Conservation (phyloP, 2,797 vertebrate species). For the Calcarius lapponicus region DNA sequence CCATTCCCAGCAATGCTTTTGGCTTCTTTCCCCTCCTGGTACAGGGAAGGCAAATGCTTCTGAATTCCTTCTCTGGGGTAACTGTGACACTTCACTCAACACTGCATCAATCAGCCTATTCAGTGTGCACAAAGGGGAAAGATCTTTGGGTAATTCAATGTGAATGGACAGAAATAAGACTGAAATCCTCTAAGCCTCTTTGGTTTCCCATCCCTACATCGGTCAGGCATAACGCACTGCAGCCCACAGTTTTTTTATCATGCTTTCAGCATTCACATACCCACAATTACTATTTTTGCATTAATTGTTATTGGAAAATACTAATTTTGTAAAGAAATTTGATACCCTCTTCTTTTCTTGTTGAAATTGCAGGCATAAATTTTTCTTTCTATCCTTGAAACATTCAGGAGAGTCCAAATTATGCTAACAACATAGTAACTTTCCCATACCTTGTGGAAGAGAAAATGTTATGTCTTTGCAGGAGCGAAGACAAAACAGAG, state of each 20-base stretch:
- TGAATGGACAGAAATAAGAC: not conserved
- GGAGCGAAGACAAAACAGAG: slow-evolving; percentile 40
- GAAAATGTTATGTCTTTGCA: slow-evolving; percentile 41
- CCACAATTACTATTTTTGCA: not conserved
- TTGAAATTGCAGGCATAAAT: not conserved
- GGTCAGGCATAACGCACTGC: not conserved
- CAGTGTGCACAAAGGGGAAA: not conserved
- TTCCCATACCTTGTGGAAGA: not conserved
- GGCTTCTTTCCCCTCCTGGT: not conserved
- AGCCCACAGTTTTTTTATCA: not conserved
- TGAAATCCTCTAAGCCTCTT: not conserved
- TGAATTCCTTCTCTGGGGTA: not conserved
- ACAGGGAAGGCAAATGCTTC: not conserved
- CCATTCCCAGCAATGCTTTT: not conserved
- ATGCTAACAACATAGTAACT: not conserved
- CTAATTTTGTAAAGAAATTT: not conserved
- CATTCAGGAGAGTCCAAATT: not conserved
- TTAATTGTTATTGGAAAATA: not conserved
- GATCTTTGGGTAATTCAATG: not conserved
- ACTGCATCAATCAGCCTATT: not conserved
- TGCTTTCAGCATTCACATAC: not conserved
- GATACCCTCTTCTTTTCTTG: not conserved
- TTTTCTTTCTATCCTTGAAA: not conserved
- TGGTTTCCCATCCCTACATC: not conserved
- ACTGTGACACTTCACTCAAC: not conserved